Evolutionary conservation across 2,797 vertebrate genomes (phyloP), one percentile per base, ranked within the genome.

Genomic region (Antennarius maculatus): DNA sequence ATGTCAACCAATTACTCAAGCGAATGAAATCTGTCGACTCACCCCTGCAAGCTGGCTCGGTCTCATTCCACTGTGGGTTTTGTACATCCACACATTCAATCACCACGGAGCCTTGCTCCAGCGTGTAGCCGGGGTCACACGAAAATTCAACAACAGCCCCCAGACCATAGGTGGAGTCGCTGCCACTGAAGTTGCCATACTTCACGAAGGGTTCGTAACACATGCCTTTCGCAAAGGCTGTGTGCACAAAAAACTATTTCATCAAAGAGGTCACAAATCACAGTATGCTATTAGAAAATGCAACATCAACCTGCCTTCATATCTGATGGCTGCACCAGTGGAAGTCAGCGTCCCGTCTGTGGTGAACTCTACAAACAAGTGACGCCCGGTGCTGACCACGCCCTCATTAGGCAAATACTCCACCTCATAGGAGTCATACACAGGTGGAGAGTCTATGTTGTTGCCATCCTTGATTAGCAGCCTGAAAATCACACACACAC

Each of bases 361-460:
- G 81, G 95, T 97, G 84, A 99, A 94, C 87, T 99, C 96, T 29
- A 99, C 77, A 7, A 98, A 99, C 84, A 99, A 93, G 88, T 97
- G 86, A 0, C 92, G 92, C 5, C 89, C 90, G 0, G 94, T 94
- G 69, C 98, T 97, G 84, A 96, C 90, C 61, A 99, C 92, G 2
- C 98, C 98, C 83, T 99, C 98, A 0, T 96, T 97, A 81, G 98
- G 98, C 85, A 99, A 88, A 84, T 99, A 99, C 72, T 99, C 97
- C 37, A 98, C 96, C 88, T 98, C 96, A 0, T 97, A 99, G 14
- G 97, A 99, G 84, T 99, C 97, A 0, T 99, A 99, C 68, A 99
- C 90, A 0, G 95, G 95, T 0, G 96, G 92, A 0, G 98, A 95
- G 81, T 98, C 97, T 49, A 97, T 95, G 14, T 95, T 96, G 91